Conservation (phyloP, 2,797 vertebrate genomes). For the Tokudaia tokunoshimensis region DNA sequence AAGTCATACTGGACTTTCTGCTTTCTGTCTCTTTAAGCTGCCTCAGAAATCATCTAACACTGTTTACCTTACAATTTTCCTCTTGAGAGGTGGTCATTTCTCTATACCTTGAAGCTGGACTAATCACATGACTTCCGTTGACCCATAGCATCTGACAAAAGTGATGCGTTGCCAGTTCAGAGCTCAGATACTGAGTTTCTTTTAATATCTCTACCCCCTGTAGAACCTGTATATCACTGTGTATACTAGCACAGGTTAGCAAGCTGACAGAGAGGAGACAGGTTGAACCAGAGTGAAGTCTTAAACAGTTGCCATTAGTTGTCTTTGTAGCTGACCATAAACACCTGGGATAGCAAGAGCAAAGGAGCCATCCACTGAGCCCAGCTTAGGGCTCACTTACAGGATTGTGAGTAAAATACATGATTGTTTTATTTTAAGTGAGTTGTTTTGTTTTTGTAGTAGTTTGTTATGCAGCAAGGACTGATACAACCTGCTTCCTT, state of each 20-base stretch:
- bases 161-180: not conserved
- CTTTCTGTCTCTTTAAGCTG: not conserved
- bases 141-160: not conserved
- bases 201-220: not conserved
- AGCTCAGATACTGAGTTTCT: not conserved
- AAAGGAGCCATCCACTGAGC: not conserved
- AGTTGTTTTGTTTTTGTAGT: not conserved
- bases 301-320: not conserved
- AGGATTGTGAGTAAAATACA: not conserved
- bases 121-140: not conserved
- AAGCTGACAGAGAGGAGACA: not conserved
- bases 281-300: not conserved
- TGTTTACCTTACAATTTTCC: not conserved
- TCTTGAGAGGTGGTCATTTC: not conserved
- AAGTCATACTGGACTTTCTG: not conserved
- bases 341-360: not conserved
- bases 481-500: not conserved
- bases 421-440: not conserved
- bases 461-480: not conserved
- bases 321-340: not conserved
- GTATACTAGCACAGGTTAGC: not conserved
- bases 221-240: not conserved
- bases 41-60: not conserved
- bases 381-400: not conserved
- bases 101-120: not conserved